These are phyloP conservation scores for Pelodiscus sinensis DNA, from an alignment of 2,113 vertebrate genomes.

Conservation along the genomic window DNA sequence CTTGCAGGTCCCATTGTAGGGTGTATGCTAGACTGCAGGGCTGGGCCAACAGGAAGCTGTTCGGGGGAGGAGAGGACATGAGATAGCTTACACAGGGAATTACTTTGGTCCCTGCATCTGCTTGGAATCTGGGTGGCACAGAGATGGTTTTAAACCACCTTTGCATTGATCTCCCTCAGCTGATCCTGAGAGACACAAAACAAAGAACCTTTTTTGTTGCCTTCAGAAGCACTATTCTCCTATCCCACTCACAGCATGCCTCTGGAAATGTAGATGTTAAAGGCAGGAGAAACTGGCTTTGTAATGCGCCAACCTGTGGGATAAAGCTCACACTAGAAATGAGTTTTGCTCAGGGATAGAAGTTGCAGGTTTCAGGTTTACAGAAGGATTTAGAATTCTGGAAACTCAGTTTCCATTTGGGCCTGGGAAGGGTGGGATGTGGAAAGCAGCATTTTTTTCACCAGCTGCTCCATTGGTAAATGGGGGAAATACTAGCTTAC, in stretches of 20 bases:
- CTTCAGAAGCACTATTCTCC: neutral
- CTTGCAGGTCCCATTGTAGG: neutral
- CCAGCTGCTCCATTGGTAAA: neutral
- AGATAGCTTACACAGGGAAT: neutral
- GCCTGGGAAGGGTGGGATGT: neutral
- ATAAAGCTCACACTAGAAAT: neutral
- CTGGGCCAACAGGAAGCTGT: rapidly evolving
- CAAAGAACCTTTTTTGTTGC: neutral
- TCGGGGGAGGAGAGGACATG: neutral
- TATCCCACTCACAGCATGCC: neutral
- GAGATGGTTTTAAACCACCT: neutral
- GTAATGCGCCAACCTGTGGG: too few relatives aligned
- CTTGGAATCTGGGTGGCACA: neutral
- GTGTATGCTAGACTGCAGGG: neutral
- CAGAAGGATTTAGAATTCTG: neutral
- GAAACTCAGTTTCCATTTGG: neutral
- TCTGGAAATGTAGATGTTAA: neutral
- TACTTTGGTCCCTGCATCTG: neutral
- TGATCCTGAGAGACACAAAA: neutral
- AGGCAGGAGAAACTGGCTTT: too few relatives aligned
- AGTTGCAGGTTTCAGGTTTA: neutral
- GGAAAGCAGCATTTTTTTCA: neutral
- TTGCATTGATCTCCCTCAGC: neutral
- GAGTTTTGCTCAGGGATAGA: neutral
- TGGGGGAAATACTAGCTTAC: too few relatives aligned